phyloP scores from a whole-genome alignment of 2,113 vertebrate species.

The Hemibagrus wyckioides region DNA sequence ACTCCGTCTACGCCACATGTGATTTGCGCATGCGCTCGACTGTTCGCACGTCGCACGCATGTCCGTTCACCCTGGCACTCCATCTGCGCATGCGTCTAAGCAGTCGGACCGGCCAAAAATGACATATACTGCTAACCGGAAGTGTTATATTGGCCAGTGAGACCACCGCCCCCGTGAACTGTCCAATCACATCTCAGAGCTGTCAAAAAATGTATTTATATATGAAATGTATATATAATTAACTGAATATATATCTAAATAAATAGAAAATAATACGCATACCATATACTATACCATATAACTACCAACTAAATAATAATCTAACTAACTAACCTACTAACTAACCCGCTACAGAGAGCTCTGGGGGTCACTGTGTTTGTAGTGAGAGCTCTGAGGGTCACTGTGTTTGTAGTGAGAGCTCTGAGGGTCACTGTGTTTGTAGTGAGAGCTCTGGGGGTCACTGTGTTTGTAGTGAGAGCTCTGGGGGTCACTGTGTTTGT shows the following conservation, averaged over 20 bases:
- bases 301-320: too few relatives aligned
- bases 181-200: slow-evolving; percentile 60
- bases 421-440: too few relatives aligned
- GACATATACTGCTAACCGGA: background rate
- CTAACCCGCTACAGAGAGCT: too few relatives aligned
- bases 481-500: too few relatives aligned
- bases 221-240: background rate
- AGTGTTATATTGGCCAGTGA: slow-evolving; percentile 60
- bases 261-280: background rate
- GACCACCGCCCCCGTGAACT: slow-evolving; percentile 67
- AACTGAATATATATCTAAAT: background rate
- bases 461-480: too few relatives aligned
- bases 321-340: too few relatives aligned
- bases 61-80: slow-evolving; percentile 64
- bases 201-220: too few relatives aligned
- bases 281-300: background rate
- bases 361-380: too few relatives aligned
- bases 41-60: slow-evolving; percentile 86
- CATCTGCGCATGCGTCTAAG: background rate
- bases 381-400: too few relatives aligned
- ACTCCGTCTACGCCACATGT: slow-evolving; percentile 87
- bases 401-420: too few relatives aligned
- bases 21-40: slow-evolving; percentile 75
- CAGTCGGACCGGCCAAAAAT: background rate
- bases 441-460: too few relatives aligned